These are phyloP conservation scores for Onychomys leucogaster DNA, from an alignment of 2,797 vertebrate species.

Conservation along the genomic window DNA sequence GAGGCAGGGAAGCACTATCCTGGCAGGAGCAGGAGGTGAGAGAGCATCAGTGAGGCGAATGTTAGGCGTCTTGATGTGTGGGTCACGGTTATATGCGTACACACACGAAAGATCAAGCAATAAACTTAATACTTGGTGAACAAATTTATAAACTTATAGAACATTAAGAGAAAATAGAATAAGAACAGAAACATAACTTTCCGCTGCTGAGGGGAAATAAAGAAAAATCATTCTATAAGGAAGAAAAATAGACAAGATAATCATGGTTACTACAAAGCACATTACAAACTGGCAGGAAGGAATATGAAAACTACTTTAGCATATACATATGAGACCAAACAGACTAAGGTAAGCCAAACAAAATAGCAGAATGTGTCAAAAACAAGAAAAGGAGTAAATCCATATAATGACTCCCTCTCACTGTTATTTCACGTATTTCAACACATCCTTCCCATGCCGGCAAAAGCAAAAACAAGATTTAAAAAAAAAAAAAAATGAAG, in stretches of 20 bases:
- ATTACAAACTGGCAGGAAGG: constrained; percentile 15
- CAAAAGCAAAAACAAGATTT: not conserved
- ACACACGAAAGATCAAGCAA: not conserved
- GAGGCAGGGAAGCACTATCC: not conserved
- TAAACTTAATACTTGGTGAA: constrained; percentile 5
- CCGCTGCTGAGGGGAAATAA: not conserved
- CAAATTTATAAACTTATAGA: not conserved
- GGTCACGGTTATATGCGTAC: not conserved
- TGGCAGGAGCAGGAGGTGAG: not conserved
- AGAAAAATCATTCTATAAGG: not conserved
- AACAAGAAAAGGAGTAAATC: not conserved
- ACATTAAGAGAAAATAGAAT: not conserved
- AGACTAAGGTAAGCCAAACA: constrained; percentile 6
- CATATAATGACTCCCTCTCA: not conserved
- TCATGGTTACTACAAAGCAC: not conserved
- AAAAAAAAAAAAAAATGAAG: no score
- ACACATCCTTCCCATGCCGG: not conserved
- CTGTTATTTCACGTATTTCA: not conserved
- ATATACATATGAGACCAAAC: not conserved
- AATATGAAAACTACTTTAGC: not conserved
- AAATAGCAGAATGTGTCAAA: not conserved
- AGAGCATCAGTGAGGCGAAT: not conserved
- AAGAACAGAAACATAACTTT: constrained; percentile 9
- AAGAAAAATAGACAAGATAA: not conserved
- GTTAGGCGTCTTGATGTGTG: not conserved